phyloP scores from a whole-genome alignment of 2,113 vertebrate genomes.

The Emydura subglobosa region DNA sequence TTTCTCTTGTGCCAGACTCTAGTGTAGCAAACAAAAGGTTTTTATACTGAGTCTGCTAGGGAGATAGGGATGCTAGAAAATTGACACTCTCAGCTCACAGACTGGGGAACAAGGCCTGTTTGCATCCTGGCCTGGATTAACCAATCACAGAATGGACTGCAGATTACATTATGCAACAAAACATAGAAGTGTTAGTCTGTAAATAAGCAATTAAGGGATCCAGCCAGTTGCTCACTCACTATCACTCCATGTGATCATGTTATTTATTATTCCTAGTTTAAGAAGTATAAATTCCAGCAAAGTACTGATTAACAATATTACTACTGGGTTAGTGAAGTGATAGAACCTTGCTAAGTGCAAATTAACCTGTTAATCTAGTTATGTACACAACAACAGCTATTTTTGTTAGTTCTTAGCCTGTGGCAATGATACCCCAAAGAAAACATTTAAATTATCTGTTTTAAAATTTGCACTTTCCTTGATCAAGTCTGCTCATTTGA shows the following conservation, averaged over 20 bases:
- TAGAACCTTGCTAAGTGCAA: not conserved
- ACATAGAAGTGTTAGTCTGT: not conserved
- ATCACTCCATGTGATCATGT: not conserved
- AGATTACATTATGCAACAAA: not conserved
- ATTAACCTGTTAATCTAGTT: not conserved
- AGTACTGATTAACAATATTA: not conserved
- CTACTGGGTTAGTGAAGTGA: not conserved
- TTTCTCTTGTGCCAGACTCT: not conserved
- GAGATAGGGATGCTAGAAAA: not conserved
- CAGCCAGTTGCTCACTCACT: not conserved
- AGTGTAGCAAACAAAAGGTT: not conserved
- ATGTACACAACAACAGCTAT: not conserved
- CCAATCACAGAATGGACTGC: not conserved
- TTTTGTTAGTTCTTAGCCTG: not conserved
- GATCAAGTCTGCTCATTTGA: not conserved
- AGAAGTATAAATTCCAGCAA: not conserved
- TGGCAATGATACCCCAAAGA: not conserved
- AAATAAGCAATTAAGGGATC: not conserved
- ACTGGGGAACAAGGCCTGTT: not conserved
- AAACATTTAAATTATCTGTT: not conserved
- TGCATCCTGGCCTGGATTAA: not conserved
- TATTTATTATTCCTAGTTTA: not conserved
- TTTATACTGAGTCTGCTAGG: not conserved
- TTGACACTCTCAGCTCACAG: not conserved
- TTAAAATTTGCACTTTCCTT: not conserved